These are phyloP conservation scores for Ciconia maguari DNA, from an alignment of 2,113 vertebrate species.

Conservation along the genomic window DNA sequence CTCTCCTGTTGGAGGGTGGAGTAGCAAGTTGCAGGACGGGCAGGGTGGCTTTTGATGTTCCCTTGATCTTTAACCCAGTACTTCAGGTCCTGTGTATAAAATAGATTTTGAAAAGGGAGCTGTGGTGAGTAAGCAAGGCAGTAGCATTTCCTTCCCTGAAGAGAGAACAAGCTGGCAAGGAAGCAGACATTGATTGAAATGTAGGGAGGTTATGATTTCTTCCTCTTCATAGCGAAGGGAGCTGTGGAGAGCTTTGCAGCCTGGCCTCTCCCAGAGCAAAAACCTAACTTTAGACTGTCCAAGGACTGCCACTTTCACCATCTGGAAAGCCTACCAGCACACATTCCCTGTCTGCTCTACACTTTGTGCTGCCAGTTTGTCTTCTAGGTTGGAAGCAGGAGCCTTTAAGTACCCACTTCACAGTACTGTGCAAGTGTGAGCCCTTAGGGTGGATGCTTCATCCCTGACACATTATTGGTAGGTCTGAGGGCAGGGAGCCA, in stretches of 20 bases:
- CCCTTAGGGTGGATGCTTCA: not conserved
- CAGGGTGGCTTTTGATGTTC: conserved; percentile 23
- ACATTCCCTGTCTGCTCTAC: not conserved
- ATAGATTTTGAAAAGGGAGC: not conserved
- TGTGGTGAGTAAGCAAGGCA: conserved; percentile 1
- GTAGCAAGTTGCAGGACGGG: not conserved
- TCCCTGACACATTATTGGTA: not conserved
- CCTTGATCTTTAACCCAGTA: conserved; percentile 50
- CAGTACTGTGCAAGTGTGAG: not conserved
- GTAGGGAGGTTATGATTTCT: not conserved
- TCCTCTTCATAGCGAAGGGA: not conserved
- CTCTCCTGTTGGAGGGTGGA: conserved; percentile 22
- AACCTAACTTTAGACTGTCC: not conserved
- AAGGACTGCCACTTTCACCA: not conserved
- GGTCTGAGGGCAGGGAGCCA: not conserved
- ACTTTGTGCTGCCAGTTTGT: not conserved
- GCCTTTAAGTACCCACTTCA: not conserved
- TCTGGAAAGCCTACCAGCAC: not conserved
- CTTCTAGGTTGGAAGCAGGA: not conserved
- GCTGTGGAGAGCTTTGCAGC: not conserved
- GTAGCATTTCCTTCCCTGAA: not conserved
- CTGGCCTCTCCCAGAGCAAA: not conserved
- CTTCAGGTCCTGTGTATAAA: conserved; percentile 7
- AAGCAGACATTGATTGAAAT: not conserved
- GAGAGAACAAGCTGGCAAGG: conserved; percentile 22